These are phyloP conservation scores for Paracentrotus lividus DNA, from an alignment of 53 echinoderm and acorn worm species.

Conservation along the genomic window DNA sequence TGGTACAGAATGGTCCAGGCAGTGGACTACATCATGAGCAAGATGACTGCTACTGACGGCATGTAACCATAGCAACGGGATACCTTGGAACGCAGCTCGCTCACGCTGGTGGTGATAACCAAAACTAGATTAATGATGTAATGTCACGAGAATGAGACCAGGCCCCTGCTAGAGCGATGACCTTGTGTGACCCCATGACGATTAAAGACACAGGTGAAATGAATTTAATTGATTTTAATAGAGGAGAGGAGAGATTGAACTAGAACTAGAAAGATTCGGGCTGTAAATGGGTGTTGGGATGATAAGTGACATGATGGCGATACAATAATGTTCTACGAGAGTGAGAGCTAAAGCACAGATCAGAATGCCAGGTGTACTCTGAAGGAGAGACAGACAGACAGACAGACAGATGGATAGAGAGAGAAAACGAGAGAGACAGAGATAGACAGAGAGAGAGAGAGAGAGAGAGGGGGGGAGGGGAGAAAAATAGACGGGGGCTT, in stretches of 20 bases:
- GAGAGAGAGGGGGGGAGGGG: neutral
- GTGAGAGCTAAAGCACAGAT: neutral
- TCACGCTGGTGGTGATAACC: slow-evolving; percentile 12
- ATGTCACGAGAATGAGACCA: neutral
- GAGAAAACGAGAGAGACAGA: neutral
- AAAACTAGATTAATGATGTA: slow-evolving; percentile 43
- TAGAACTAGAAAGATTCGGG: slow-evolving; percentile 1
- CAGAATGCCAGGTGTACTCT: neutral
- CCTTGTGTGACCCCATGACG: slow-evolving; percentile 3
- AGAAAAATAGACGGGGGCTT: neutral
- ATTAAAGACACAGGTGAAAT: neutral
- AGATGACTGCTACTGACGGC: neutral
- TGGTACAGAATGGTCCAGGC: no score
- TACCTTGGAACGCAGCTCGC: neutral
- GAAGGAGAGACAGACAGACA: neutral
- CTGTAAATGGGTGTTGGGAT: neutral
- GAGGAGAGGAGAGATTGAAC: slow-evolving; percentile 11
- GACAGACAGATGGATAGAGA: neutral
- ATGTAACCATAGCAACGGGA: neutral
- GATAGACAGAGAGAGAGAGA: neutral
- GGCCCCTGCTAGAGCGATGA: neutral
- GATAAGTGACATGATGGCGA: neutral
- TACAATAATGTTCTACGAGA: neutral
- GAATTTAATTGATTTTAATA: neutral
- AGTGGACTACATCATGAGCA: no score